Base-by-base conservation (phyloP, 2,888 invertebrate genomes). In the Heliconius ismenius region DNA sequence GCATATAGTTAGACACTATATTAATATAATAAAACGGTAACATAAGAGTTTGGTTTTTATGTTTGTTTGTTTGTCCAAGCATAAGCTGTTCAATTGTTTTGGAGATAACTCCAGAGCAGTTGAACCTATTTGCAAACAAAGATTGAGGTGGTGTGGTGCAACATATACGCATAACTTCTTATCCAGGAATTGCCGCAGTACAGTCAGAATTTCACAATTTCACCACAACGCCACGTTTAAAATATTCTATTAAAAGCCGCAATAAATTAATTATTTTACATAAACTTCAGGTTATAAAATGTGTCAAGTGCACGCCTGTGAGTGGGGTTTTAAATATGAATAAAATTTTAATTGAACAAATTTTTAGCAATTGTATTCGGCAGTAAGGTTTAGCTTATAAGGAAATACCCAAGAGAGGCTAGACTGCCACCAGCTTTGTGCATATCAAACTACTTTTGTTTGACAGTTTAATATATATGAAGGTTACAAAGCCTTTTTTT, bases 291-390 rank as follows among this genome's bases (percentile, higher is more conserved):
- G 49, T 49, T 63, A 49, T 15, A 24, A 75, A 74, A 68, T 39
- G 24, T 62, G 74, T 75, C 74, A 68, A 75, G 68, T 11, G n/a
- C 68, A 75, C 43, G 43, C 28, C 10, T 24, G 2, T 24, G 28
- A 43, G 75, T 68, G 26, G 28, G 32, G 60, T 62, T 49, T 3
- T 70, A n/a, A 32, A 32, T 32, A 58, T 54, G 54, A 54, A 54
- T 70, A 36, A 58, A 58, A 54, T 58, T 49, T 49, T 3, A 21
- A 18, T 49, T 49, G 7, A 21, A 49, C 2, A 18, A 21, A 3
- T 49, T 49, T 49, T 18, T 49, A 49, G 36, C 32, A 32, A 54
- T 15, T 32, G 28, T 21, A 58, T 49, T 39, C 7, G 4, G n/a
- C 10, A 3, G 7, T 28, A 64, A 32, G 18, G 18, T 32, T 21